Conservation (phyloP, 2,888 invertebrate species). For the Drosophila diplacantha region DNA sequence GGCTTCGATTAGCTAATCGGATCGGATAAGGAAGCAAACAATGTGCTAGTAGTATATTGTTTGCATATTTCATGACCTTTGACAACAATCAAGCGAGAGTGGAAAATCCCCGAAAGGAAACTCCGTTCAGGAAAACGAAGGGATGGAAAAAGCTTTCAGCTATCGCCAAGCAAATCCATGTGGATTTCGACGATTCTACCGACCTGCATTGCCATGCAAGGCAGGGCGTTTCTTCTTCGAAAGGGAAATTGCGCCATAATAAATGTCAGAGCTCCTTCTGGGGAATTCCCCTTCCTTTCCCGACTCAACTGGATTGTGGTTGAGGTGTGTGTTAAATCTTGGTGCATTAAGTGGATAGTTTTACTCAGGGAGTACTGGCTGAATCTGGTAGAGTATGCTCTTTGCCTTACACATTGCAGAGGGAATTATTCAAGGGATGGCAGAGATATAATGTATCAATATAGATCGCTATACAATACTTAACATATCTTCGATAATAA, state of each 20-base stretch:
- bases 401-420: neutral
- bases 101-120: constrained; percentile 50
- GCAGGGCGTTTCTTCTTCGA: constrained; percentile 18
- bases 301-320: constrained; percentile 3
- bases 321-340: neutral
- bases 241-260: constrained; percentile 39
- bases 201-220: constrained; percentile 65
- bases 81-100: constrained; percentile 41
- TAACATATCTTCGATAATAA: too few species aligned
- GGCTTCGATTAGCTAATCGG: constrained; percentile 60
- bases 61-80: constrained; percentile 57
- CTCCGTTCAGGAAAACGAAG: constrained; percentile 29
- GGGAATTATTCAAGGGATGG: neutral
- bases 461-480: too few species aligned
- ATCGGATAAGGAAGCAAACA: constrained; percentile 41
- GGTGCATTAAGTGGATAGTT: constrained; percentile 6
- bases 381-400: neutral
- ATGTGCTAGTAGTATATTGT: constrained; percentile 22
- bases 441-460: neutral
- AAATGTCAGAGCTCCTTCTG: constrained; percentile 43
- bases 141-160: constrained; percentile 58
- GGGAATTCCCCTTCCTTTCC: neutral
- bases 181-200: constrained; percentile 58
- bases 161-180: constrained; percentile 60
- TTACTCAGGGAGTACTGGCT: neutral